Evolutionary conservation across 2,113 vertebrate species (phyloP), one percentile per base, ranked within the genome.

Genomic region (Sapayoa aenigma): DNA sequence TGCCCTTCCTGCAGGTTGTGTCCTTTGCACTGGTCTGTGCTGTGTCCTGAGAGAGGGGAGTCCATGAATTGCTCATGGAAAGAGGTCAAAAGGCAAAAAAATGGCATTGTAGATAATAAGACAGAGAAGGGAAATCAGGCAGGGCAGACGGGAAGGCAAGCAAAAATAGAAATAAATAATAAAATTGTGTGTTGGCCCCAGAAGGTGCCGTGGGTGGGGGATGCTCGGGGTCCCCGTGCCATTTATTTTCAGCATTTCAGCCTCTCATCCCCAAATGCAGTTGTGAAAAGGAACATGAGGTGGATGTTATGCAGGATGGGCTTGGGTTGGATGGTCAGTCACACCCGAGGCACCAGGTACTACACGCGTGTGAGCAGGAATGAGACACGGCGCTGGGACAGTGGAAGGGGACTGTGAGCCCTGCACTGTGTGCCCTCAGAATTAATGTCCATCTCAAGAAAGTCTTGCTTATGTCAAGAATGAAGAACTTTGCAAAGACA

Each of bases 341-440:
- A 8, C 30, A 12, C 2, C 9, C 5, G n/a, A 23, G 76, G 56
- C 25, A 18, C 24, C 44, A 35, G 55, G 39, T 35, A 10, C 8
- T 22, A 3, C 0, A 1, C 8, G 15, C 13, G 33, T 12, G 9
- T 39, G 19, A 23, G 22, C 6, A 9, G 81, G 80, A 42, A 10
- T 20, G 16, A 46, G 6, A 16, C 7, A 15, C 0, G 2, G 41
- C 55, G 12, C 12, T 2, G 9, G 22, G 71, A 24, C 33, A 5
- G 5, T 7, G 33, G 3, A 9, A 13, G 21, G 6, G 55, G 47
- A 60, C 52, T 19, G 5, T 1, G 2, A 7, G 63, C 46, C 65
- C 15, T 9, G 66, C 49, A 7, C 0, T 0, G 7, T 1, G 1
- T 0, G 1, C 27, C 75, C 30, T n/a, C 25, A 10, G 7, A 39